A percentile compares a stretch with the other conserved stretches of the same genome.
Conservation (phyloP, 2,888 invertebrate genomes). For the Pollenia griseotomentosa region DNA sequence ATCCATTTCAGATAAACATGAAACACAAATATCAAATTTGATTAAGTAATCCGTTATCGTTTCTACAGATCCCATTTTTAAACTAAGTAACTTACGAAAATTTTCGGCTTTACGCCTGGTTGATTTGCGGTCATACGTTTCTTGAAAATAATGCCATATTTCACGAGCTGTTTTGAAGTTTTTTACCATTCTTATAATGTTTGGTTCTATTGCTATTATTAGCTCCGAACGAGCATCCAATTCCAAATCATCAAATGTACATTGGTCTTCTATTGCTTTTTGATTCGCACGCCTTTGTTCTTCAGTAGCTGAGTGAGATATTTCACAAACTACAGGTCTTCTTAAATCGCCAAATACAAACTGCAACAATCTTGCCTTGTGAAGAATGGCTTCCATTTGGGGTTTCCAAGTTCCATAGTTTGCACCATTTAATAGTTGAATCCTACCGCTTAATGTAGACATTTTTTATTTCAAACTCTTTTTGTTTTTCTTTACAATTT, state of each 20-base stretch:
- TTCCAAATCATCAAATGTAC: slow-evolving; percentile 11
- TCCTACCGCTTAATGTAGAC: no score
- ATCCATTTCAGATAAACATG: slow-evolving; percentile 36
- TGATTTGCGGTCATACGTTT: slow-evolving; percentile 37
- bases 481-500: no score
- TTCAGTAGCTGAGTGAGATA: neutral
- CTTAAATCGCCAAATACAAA: slow-evolving; percentile 10
- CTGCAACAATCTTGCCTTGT: slow-evolving; percentile 24
- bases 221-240: slow-evolving; percentile 42
- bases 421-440: no score
- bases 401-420: slow-evolving; percentile 32
- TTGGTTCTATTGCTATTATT: slow-evolving; percentile 29
- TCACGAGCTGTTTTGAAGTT: no score
- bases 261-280: slow-evolving; percentile 33
- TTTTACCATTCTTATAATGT: no score
- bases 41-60: slow-evolving; percentile 10
- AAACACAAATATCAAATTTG: slow-evolving; percentile 43
- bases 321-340: slow-evolving; percentile 1
- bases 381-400: slow-evolving; percentile 42
- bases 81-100: slow-evolving; percentile 49
- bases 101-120: slow-evolving; percentile 40
- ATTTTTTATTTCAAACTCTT: no score
- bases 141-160: no score
- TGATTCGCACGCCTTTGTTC: slow-evolving; percentile 11
- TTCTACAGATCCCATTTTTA: slow-evolving; percentile 33